Base-by-base conservation (phyloP, 2,888 invertebrate genomes). In the Nyleta sp. region DNA sequence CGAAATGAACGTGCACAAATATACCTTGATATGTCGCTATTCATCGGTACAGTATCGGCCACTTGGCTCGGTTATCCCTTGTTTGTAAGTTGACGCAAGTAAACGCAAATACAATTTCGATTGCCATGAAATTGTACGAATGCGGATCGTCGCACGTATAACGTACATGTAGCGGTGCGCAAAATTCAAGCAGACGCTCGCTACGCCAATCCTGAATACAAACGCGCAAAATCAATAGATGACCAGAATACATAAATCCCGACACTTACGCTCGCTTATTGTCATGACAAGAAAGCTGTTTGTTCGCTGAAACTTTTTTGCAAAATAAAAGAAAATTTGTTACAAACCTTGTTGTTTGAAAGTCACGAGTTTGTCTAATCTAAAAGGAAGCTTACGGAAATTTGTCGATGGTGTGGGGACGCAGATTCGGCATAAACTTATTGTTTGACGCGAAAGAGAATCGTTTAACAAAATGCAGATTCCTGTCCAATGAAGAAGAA, bases 171-270 rank as follows among this genome's bases (percentile, higher is more conserved):
- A 4, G 28, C 15, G 22, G 13, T 13, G 28, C 5, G 28, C 28
- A 28, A 24, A 50, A 13, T 50, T 28, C 50, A n/a, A 28, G 50
- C 50, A 33, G 17, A 52, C 17, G 33, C n/a, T 17, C 6, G 33
- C 20, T 17, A 53, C 15, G 53, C 17, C 33, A 52, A 52, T 52
- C 18, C 52, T 17, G 28, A 24, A n/a, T 22, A 35, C 20, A 53
- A 53, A 53, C 35, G 53, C 20, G 8, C 53, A 53, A 53, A 53
- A 53, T 53, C 33, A 53, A 53, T 53, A 53, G 20, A 8, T 35
- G 20, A 33, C 20, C 35, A 35, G 18, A 53, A 53, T 20, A 53
- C 20, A 35, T 15, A 35, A 53, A 53, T 35, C 53, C 33, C 35
- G 20, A 20, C 35, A 52, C 35, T 35, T 53, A 10, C 15, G 11